phyloP scores from a whole-genome alignment of 2,113 vertebrate genomes.

The Pristiophorus japonicus region DNA sequence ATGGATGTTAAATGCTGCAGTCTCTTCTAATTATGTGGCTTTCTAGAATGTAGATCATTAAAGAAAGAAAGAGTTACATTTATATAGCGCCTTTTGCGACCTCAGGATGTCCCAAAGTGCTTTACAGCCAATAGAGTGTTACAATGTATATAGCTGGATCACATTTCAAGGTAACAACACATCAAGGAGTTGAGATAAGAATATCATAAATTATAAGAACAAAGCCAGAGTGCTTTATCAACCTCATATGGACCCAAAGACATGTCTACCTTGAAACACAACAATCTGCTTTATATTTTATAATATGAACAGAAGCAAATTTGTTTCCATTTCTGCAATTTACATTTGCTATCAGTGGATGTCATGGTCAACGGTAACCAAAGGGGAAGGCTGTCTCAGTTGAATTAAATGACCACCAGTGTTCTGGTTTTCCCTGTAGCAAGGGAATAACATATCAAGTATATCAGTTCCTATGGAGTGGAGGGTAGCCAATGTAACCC shows the following conservation, averaged over 20 bases:
- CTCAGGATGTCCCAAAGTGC: too few species aligned
- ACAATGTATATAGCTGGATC: not conserved
- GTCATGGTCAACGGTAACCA: not conserved
- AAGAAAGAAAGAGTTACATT: too few species aligned
- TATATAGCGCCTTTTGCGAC: too few species aligned
- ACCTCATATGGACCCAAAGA: not conserved
- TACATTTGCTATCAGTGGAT: not conserved
- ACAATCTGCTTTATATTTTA: not conserved
- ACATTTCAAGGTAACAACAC: not conserved
- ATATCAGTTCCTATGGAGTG: too few species aligned
- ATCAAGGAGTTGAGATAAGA: not conserved
- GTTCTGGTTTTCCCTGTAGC: not conserved
- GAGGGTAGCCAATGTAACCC: too few species aligned
- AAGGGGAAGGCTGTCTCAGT: not conserved
- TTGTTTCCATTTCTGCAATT: not conserved
- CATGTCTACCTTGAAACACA: too few species aligned
- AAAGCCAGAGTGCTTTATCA: not conserved
- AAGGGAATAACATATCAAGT: not conserved
- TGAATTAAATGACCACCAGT: not conserved
- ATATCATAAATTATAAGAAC: not conserved
- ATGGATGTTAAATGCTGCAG: too few species aligned
- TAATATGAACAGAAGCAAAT: not conserved
- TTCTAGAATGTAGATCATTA: too few species aligned
- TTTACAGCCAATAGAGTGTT: too few species aligned
- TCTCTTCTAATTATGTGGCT: too few species aligned